Base-by-base conservation (phyloP, 2,888 invertebrate species). In the Selenia dentaria region DNA sequence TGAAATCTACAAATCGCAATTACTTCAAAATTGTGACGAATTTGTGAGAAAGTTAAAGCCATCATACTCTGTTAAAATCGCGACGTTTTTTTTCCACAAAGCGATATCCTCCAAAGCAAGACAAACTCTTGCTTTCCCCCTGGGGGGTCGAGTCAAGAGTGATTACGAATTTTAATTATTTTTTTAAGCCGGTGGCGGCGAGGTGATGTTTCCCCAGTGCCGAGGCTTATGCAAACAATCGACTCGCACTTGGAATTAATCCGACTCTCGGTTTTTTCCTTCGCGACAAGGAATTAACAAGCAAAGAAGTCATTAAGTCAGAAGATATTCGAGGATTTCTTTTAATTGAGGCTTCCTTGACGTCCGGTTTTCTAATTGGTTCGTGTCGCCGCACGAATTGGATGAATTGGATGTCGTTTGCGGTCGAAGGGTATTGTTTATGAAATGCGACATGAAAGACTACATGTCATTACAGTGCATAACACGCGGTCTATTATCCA, bases 111-210 rank as follows among this genome's bases (percentile, higher is more conserved):
- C 51, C 45, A 10, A 18, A 9, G 70, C 74, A 80, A 81, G 79
- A 76, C 81, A 74, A 64, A 69, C 70, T 67, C 59, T 44, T 57
- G 54, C 51, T 52, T 63, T 67, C 76, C 76, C 81, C 78, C 71
- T 59, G 59, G 76, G 79, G 86, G 82, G 70, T 66, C 79, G 82
- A 89, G 83, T 90, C 90, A 87, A 86, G 87, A 90, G 88, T 90
- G 88, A 90, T 90, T 90, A 89, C 89, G 85, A 88, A 88, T 90
- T 90, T 90, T 90, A 90, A 90, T 90, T 90, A 90, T 90, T 90
- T 89, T 90, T 90, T 90, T 89, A 90, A 90, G 90, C 89, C 90
- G 80, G 87, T 87, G 86, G 88, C 85, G 74, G 76, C 69, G 82
- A 88, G 90, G 88, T 89, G 90, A 88, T 85, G 89, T 79, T 88